A percentile compares a stretch with the other conserved stretches of the same genome.
Conservation (phyloP, 2,797 vertebrate species). For the Karalla daura region DNA sequence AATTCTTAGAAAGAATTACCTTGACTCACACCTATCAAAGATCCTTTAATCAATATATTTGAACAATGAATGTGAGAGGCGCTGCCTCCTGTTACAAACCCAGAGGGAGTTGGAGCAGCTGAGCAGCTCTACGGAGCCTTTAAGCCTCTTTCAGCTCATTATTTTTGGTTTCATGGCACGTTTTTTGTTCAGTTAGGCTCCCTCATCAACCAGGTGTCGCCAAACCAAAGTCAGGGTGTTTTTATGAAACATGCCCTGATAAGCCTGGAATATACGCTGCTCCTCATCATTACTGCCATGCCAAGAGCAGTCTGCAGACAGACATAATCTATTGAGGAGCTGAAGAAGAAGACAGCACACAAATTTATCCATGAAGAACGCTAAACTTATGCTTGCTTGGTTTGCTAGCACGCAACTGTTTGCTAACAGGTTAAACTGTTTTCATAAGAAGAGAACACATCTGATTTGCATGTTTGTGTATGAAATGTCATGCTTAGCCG, state of each 20-base stretch:
- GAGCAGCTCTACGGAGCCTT: neutral
- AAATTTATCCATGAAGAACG: too few relatives aligned
- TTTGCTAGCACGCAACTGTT: too few relatives aligned
- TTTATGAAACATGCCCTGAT: neutral
- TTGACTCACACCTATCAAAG: neutral
- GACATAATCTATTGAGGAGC: neutral
- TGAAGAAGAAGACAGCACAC: neutral
- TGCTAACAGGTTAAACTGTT: too few relatives aligned
- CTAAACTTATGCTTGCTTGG: too few relatives aligned
- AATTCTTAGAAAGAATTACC: neutral
- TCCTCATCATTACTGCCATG: neutral
- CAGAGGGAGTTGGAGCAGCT: neutral
- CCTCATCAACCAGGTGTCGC: neutral
- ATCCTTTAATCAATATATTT: neutral
- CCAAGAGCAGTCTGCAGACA: neutral
- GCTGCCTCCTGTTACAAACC: neutral
- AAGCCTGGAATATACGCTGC: neutral
- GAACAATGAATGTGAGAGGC: neutral
- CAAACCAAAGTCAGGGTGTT: neutral
- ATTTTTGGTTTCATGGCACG: neutral
- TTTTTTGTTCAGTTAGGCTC: neutral
- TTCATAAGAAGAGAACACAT: too few relatives aligned
- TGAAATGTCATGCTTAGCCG: too few relatives aligned
- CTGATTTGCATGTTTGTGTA: too few relatives aligned
- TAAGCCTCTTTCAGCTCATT: neutral